phyloP scores from a whole-genome alignment of 2,888 invertebrate species.

The Brachylomia viminalis region DNA sequence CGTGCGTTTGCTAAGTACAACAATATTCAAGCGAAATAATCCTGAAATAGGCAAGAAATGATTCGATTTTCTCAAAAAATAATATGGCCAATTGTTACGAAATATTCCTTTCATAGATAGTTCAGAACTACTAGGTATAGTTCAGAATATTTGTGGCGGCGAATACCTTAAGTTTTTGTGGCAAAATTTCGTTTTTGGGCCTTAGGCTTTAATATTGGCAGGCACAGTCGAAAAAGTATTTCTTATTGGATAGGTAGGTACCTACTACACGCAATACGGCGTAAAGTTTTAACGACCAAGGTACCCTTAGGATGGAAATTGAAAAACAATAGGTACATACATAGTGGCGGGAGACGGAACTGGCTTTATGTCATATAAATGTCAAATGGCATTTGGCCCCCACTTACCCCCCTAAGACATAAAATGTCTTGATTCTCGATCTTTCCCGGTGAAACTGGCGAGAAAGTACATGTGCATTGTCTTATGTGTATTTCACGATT shows the following conservation, averaged over 20 bases:
- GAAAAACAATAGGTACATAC: conserved; percentile 17
- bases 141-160: conserved; percentile 23
- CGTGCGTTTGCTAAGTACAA: conserved; percentile 12
- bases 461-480: not conserved
- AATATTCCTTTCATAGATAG: conserved; percentile 5
- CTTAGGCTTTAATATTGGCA: conserved; percentile 17
- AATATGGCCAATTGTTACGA: not conserved
- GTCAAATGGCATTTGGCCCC: not conserved
- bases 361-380: conserved; percentile 16
- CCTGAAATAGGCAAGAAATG: not conserved
- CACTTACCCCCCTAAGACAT: not conserved
- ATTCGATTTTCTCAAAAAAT: not conserved
- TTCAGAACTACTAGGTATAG: conserved; percentile 8
- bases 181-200: conserved; percentile 21
- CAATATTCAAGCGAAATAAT: not conserved
- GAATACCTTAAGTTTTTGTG: conserved; percentile 22
- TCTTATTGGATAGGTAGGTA: conserved; percentile 23
- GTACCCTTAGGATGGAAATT: conserved; percentile 8
- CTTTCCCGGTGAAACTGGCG: not conserved
- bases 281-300: conserved; percentile 38
- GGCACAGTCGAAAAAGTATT: conserved; percentile 20
- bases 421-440: not conserved
- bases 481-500: not conserved
- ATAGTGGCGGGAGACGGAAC: not conserved
- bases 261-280: conserved; percentile 16